These are phyloP conservation scores for Beroe ovata DNA, from an alignment of 37 sponge, comb jelly and placozoan species.

Conservation along the genomic window DNA sequence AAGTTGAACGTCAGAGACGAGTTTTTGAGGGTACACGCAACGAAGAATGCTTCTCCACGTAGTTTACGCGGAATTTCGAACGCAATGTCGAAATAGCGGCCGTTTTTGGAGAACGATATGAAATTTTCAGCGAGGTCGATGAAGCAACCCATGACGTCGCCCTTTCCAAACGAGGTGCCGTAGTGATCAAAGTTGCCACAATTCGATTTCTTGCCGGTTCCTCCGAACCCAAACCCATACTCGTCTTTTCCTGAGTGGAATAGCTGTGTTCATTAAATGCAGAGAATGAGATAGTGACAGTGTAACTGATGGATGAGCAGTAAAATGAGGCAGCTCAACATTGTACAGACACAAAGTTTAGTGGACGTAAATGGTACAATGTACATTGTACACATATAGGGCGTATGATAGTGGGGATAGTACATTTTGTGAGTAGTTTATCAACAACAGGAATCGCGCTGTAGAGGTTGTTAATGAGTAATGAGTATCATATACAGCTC, in stretches of 20 bases:
- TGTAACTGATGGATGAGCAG: too few species aligned
- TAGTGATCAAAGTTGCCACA: constrained; percentile 87
- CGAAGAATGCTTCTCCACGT: constrained; percentile 78
- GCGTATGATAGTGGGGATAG: too few species aligned
- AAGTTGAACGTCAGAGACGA: constrained; percentile 79
- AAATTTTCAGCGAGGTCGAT: constrained; percentile 75
- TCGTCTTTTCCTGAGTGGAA: constrained; percentile 87
- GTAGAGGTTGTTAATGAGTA: too few species aligned
- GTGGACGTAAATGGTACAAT: too few species aligned
- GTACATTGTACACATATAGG: too few species aligned
- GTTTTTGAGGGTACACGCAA: constrained; percentile 88
- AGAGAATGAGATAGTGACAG: too few species aligned
- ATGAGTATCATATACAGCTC: too few species aligned
- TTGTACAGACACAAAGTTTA: too few species aligned
- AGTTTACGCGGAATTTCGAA: constrained; percentile 80
- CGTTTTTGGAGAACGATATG: constrained; percentile 88
- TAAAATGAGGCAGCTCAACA: too few species aligned
- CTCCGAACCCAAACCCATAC: constrained; percentile 94
- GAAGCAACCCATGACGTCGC: constrained; percentile 85
- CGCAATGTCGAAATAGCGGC: constrained; percentile 80
- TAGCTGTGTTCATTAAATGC: too few species aligned
- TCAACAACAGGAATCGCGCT: too few species aligned
- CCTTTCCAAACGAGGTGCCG: constrained; percentile 89
- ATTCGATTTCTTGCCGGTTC: constrained; percentile 92
- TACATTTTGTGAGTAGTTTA: too few species aligned